Evolutionary conservation across 2,113 vertebrate genomes (phyloP), one percentile per base, ranked within the genome.

Genomic region (Indri indri): DNA sequence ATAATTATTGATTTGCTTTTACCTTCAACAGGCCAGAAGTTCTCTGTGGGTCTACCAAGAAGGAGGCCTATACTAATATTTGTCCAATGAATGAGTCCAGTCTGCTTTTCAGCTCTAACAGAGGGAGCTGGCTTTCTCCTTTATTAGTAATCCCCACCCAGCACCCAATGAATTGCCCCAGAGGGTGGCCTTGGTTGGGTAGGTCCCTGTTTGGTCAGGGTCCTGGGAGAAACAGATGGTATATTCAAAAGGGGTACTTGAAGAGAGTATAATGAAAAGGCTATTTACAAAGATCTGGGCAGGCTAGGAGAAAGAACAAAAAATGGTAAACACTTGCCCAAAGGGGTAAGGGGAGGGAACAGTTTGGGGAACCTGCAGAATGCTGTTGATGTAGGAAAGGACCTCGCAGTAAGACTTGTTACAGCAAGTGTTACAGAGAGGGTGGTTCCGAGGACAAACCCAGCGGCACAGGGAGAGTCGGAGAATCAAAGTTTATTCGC

Each of bases 261-360:
- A 92, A 93, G 81, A 76, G 42, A 92, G 6, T 50, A 37, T 88
- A n/a, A 71, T 71, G 40, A 66, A 83, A 96, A 94, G 66, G 5
- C 17, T 88, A 6, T 88, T 95, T 92, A 88, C 76, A 85, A 91
- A 89, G 70, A 22, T 47, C 50, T 86, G 32, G 40, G 30, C 30
- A 50, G 45, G 4, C 11, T 66, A 54, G 40, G 40, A 7, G 30
- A n/a, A 84, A 86, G 74, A 87, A 77, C 23, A 73, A 82, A 25
- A 18, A 88, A 77, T 34, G n/a, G 13, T 77, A 76, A 77, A 45
- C 59, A 65, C 8, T 52, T 77, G 22, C 4, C 7, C 22, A 84
- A 70, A 77, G 27, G 63, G 20, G 32, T 61, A 34, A 66, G 18
- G 57, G 6, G 34, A 76, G 66, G 40, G n/a, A 79, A 88, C 54